Evolutionary conservation across 1,140 invertebrate species (phyloP), one percentile per base, ranked within the genome.

Genomic region (Heliconius melpomene): DNA sequence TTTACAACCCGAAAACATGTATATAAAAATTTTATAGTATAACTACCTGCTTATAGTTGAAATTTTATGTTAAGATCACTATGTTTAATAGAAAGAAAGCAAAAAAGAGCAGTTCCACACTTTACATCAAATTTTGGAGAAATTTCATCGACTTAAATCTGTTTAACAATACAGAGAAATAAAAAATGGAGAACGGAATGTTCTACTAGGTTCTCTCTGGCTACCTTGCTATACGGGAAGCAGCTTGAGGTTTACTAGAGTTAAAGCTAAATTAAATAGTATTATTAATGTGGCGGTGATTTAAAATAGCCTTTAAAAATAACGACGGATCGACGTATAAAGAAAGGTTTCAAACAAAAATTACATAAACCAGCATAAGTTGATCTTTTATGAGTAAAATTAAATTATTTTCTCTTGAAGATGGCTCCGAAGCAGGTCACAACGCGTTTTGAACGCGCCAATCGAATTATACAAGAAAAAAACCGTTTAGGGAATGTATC

Each of bases 331-430:
- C 78, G 40, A 38, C 26, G 38, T 71, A 72, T 36, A 50, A 23
- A 72, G 74, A n/a, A n/a, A n/a, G 74, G 54, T 32, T 7, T 9
- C n/a, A 20, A 70, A 71, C 26, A 20, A 70, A n/a, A 46, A 23
- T 3, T 13, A 50, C 60, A 3, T 11, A 23, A 9, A 36, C 73
- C 74, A 71, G 6, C 52, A 18, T 75, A 57, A 38, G 2, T 38
- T 52, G 73, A 79, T 32, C 73, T 54, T 46, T 26, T 79, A 71
- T 75, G 70, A 54, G 52, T 79, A 79, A 79, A 79, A 66, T 75
- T 79, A 79, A 75, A 79, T 79, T 74, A 66, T 74, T 70, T 79
- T 79, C 57, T 52, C 23, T n/a, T 13, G 38, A 50, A 79, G 66
- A 75, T 79, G 50, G 23, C 26, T 46, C 78, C 71, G 40, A 70